Evolutionary conservation across 2,113 vertebrate genomes (phyloP).

Genomic region (Calyptomena viridis): DNA sequence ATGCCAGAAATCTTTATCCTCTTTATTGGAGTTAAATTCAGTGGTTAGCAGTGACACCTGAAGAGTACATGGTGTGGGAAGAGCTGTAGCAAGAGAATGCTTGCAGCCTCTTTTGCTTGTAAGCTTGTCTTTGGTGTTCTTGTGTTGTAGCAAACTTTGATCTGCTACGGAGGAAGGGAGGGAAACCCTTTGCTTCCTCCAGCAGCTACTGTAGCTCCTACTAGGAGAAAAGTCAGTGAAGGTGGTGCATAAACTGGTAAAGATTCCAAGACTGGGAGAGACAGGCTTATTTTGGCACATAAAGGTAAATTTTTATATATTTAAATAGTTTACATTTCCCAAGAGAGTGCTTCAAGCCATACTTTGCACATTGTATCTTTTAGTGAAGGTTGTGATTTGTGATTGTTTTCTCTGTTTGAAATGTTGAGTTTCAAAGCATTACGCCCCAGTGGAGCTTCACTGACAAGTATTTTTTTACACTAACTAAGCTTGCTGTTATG

Average conservation of each 20-base stretch:
- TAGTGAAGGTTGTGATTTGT: conserved; percentile 18
- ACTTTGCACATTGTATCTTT: background rate
- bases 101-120: background rate
- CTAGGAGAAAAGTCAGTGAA: background rate
- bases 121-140: background rate
- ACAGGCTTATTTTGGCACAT: background rate
- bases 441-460: background rate
- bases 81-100: background rate
- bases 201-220: background rate
- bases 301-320: background rate
- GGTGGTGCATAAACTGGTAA: background rate
- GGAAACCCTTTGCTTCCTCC: background rate
- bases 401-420: conserved; percentile 11
- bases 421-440: background rate
- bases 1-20: background rate
- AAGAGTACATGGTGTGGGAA: background rate
- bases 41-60: background rate
- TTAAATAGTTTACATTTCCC: background rate
- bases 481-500: conserved; percentile 7
- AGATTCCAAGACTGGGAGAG: background rate
- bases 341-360: background rate
- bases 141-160: background rate
- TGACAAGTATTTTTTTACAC: background rate
- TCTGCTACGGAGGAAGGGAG: background rate
- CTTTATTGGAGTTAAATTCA: background rate